These are phyloP conservation scores for Rhinogobius similis DNA, from an alignment of 2,113 vertebrate genomes.

Conservation along the genomic window DNA sequence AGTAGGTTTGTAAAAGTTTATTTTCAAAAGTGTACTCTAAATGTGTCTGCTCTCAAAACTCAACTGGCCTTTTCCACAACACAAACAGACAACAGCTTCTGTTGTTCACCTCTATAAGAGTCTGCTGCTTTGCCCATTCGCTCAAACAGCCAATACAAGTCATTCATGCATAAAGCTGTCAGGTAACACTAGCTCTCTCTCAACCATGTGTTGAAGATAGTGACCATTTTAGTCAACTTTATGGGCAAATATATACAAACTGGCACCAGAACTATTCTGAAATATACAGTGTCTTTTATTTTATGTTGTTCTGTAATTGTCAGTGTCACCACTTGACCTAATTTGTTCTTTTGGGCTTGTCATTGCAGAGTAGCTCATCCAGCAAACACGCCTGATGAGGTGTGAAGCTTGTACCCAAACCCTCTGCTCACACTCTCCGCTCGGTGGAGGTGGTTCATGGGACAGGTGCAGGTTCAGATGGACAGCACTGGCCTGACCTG, in stretches of 20 bases:
- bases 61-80: constrained; percentile 24
- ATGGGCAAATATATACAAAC: constrained; percentile 51
- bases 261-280: constrained; percentile 40
- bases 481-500: constrained; percentile 38
- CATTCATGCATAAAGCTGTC: constrained; percentile 54
- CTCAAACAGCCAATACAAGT: constrained; percentile 35
- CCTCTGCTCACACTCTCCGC: constrained; percentile 54
- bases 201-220: constrained; percentile 42
- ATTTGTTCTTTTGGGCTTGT: constrained; percentile 75
- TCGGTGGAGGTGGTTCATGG: constrained; percentile 38
- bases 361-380: constrained; percentile 70
- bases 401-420: constrained; percentile 70
- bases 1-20: constrained; percentile 20
- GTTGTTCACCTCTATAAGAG: constrained; percentile 44
- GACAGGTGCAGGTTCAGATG: constrained; percentile 47
- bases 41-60: constrained; percentile 18
- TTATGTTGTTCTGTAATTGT: constrained; percentile 59
- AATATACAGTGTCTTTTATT: constrained; percentile 53
- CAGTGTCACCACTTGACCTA: constrained; percentile 71
- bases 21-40: constrained; percentile 28
- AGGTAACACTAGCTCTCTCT: constrained; percentile 45
- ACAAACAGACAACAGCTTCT: constrained; percentile 32
- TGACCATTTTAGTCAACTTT: constrained; percentile 57
- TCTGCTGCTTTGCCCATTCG: constrained; percentile 28
- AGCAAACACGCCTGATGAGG: constrained; percentile 71